Base-by-base conservation (phyloP, 2,888 invertebrate species). In the Andrena fulva region DNA sequence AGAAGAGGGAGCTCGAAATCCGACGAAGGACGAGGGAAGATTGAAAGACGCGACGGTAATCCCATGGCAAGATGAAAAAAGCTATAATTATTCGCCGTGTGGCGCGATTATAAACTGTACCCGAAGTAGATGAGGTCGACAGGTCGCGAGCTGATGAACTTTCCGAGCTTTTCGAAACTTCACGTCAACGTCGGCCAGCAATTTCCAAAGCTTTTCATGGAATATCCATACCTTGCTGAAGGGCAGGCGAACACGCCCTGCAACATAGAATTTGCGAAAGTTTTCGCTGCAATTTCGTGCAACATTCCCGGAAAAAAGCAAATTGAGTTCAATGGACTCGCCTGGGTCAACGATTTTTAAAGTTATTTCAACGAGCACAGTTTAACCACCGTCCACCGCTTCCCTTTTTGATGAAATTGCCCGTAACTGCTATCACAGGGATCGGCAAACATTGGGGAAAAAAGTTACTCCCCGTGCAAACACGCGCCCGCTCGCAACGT, bases 41-140 rank as follows among this genome's bases (percentile, higher is more conserved):
- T 56, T 56, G 56, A 56, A 56, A 10, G 24, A 27, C 24, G 10
- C 56, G 56, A 27, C 4, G 24, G 24, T 24, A 56, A 56, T 56
- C 56, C 24, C 10, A 4, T 1, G 56, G 27, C 10, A 56, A 20
- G 56, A 20, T 20, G 24, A 20, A 20, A 24, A 56, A 56, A 56
- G 56, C 56, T 24, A 10, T 24, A 56, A 20, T 56, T 56, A 20
- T 56, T 24, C 24, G 56, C 56, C 54, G 20, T 54, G 54, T 54
- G 54, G 42, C 42, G 42, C 42, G 42, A 42, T 42, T 42, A 42
- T 42, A 42, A 77, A 85, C 75, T 63, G 73, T 74, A 83, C 66
- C 20, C 20, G 52, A 52, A 56, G 24, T 56, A 56, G 56, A 27
- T 20, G n/a, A 52, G n/a, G n/a, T 20, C 20, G n/a, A 54, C 54